phyloP scores from a whole-genome alignment of 2,113 vertebrate species.

The Gobio gobio region DNA sequence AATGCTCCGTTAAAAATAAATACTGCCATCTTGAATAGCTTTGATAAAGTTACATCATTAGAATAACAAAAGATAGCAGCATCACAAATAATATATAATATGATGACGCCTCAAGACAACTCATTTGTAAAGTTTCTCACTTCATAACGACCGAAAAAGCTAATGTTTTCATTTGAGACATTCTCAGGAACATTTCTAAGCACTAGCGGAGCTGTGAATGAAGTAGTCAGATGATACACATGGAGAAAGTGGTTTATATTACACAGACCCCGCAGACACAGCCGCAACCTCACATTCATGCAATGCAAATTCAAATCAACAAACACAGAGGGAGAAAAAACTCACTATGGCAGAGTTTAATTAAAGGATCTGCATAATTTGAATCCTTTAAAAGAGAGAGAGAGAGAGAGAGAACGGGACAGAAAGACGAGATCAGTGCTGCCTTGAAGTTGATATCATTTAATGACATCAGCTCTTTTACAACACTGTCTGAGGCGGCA shows the following conservation, averaged over 20 bases:
- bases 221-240: slow-evolving; percentile 51
- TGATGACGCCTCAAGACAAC: not conserved
- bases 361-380: slow-evolving; percentile 69
- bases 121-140: not conserved
- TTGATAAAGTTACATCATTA: not conserved
- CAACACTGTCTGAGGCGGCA: slow-evolving; percentile 47
- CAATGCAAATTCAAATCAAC: slow-evolving; percentile 58
- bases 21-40: not conserved
- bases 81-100: too few relatives aligned
- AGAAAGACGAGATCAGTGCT: slow-evolving; percentile 60
- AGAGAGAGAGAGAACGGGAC: slow-evolving; percentile 29
- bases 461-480: slow-evolving; percentile 69
- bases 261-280: slow-evolving; percentile 50
- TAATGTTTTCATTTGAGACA: slow-evolving; percentile 26
- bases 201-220: slow-evolving; percentile 23
- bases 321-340: slow-evolving; percentile 54
- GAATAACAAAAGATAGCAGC: too few relatives aligned
- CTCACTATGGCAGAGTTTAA: slow-evolving; percentile 62
- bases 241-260: slow-evolving; percentile 48
- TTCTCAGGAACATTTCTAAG: slow-evolving; percentile 46
- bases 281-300: slow-evolving; percentile 47
- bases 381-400: slow-evolving; percentile 42
- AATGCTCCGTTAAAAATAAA: not conserved
- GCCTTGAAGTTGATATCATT: slow-evolving; percentile 69
- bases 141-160: not conserved